Conservation (phyloP, 1,140 invertebrate genomes). For the Temnothorax nylanderi region DNA sequence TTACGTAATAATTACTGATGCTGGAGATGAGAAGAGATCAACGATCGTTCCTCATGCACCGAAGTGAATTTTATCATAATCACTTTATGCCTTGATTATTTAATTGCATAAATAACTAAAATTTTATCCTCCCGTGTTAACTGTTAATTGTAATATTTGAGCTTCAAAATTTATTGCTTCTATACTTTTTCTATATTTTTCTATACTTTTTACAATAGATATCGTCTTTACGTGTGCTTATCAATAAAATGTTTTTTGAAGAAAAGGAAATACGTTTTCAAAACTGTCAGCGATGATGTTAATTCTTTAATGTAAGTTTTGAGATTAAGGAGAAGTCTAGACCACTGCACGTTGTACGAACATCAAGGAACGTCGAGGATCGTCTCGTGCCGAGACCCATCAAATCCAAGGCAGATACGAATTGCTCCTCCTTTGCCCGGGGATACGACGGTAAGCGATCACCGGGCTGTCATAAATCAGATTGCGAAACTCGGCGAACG, state of each 20-base stretch:
- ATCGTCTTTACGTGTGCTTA: not conserved
- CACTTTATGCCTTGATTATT: not conserved
- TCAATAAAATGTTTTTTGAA: not conserved
- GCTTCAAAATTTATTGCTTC: not conserved
- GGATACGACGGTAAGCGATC: slow-evolving; percentile 47
- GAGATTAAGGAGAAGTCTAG: not conserved
- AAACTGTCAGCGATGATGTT: not conserved
- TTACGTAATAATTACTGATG: slow-evolving; percentile 65
- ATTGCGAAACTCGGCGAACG: slow-evolving; percentile 46
- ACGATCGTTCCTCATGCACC: not conserved
- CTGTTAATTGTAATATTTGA: not conserved
- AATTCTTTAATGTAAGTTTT: not conserved
- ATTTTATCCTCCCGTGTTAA: not conserved
- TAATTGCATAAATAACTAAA: slow-evolving; percentile 19
- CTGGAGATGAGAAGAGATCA: not conserved
- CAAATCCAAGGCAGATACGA: slow-evolving; percentile 50
- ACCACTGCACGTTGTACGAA: not conserved
- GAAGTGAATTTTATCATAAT: not conserved
- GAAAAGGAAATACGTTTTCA: not conserved
- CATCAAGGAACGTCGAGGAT: not conserved
- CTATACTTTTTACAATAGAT: not conserved
- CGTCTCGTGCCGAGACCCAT: slow-evolving; percentile 6
- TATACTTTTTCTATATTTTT: not conserved
- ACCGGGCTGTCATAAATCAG: slow-evolving; percentile 51
- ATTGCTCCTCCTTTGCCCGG: slow-evolving; percentile 25